Conservation (phyloP, 2,888 invertebrate genomes). For the Dryococelus australis region DNA sequence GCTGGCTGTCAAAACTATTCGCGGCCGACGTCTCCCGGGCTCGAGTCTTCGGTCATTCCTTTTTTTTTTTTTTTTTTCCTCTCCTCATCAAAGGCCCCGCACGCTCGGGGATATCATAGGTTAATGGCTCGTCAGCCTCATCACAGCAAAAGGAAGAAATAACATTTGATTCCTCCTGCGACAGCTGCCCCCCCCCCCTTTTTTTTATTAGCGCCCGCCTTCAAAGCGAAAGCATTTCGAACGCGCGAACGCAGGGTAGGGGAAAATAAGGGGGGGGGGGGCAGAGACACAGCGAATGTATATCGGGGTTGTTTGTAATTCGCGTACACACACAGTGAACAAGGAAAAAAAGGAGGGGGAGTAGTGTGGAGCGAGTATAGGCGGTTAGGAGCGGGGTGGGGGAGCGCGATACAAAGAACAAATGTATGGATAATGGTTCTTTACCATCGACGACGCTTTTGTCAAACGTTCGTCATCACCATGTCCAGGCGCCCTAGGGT, state of each 20-base stretch:
- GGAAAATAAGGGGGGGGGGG: background rate
- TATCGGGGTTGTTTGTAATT: slow-evolving; percentile 2
- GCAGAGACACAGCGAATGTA: background rate
- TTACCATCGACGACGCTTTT: background rate
- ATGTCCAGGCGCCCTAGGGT: background rate
- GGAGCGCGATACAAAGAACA: background rate
- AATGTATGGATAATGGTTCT: slow-evolving; percentile 13
- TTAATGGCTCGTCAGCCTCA: slow-evolving; percentile 26
- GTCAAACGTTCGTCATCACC: background rate
- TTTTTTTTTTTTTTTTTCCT: background rate
- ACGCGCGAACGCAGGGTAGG: background rate
- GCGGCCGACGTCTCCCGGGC: background rate
- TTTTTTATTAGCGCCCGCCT: background rate
- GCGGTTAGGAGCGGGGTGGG: background rate
- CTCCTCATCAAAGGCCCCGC: slow-evolving; percentile 6
- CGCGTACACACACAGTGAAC: background rate
- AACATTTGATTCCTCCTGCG: slow-evolving; percentile 24
- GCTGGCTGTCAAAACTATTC: slow-evolving; percentile 12
- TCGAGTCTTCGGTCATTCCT: background rate
- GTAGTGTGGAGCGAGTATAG: background rate
- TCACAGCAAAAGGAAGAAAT: slow-evolving; percentile 25
- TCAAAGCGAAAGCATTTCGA: slow-evolving; percentile 19
- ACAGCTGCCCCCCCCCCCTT: background rate
- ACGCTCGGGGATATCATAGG: slow-evolving; percentile 21
- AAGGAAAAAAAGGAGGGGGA: too few species aligned